Percentiles rank a stretch among this genome's conserved stretches.
These are phyloP conservation scores for Orthonychiurus folsomi DNA, from an alignment of 2,888 invertebrate genomes.

Conservation along the genomic window DNA sequence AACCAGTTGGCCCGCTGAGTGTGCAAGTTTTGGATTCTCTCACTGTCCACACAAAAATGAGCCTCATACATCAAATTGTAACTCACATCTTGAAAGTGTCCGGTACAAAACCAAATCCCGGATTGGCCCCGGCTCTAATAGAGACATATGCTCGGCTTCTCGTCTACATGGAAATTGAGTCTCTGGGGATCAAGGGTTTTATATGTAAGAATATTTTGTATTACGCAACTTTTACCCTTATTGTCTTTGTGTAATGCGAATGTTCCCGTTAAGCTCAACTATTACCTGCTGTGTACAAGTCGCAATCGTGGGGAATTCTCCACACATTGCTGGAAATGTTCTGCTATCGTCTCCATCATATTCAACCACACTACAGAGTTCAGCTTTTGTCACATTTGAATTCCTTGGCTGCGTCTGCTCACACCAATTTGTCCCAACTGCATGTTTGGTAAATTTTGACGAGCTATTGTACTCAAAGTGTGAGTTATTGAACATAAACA, in stretches of 20 bases:
- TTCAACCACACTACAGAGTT: constrained; percentile 89
- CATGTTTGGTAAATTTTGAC: constrained; percentile 71
- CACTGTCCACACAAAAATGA: constrained; percentile 94
- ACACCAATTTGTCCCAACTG: constrained; percentile 88
- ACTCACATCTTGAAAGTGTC: constrained; percentile 84
- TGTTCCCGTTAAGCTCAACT: constrained; percentile 57
- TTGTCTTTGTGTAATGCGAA: not conserved
- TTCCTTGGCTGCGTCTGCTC: constrained; percentile 71
- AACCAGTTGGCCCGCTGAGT: constrained; percentile 74
- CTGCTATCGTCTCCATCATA: constrained; percentile 89
- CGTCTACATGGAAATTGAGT: constrained; percentile 94
- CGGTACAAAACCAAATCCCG: constrained; percentile 72
- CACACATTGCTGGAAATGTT: constrained; percentile 94
- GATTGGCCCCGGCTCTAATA: constrained; percentile 80
- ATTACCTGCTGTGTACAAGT: constrained; percentile 77
- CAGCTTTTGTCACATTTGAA: constrained; percentile 85
- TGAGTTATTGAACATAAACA: constrained; percentile 42
- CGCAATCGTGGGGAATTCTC: constrained; percentile 90
- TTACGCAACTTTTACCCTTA: not conserved
- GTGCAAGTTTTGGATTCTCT: constrained; percentile 88
- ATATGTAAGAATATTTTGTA: constrained; percentile 60
- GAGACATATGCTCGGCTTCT: constrained; percentile 88
- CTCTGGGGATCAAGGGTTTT: constrained; percentile 91
- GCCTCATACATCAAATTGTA: constrained; percentile 71
- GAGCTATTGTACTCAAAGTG: constrained; percentile 14